Evolutionary conservation across 2,888 invertebrate genomes (phyloP).

Genomic region (Cheilosia variabilis): DNA sequence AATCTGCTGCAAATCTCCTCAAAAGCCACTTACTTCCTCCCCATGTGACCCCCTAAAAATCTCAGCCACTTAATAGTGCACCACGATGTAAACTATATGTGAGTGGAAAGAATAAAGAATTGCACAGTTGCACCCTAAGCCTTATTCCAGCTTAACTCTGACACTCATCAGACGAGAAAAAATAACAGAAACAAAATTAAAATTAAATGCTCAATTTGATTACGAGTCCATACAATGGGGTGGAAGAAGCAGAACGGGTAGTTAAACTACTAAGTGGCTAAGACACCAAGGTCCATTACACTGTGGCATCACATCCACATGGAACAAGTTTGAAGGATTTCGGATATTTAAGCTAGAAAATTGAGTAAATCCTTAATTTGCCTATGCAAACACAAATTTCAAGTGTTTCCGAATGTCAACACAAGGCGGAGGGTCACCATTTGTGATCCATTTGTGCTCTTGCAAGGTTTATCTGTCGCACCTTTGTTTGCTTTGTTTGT

Average conservation of each 20-base stretch:
- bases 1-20: slow-evolving; percentile 26
- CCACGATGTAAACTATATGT: slow-evolving; percentile 12
- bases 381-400: no score
- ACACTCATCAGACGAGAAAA: neutral
- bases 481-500: no score
- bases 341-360: no score
- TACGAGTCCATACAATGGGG: slow-evolving; percentile 6
- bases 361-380: no score
- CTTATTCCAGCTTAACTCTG: neutral
- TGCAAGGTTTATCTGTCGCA: neutral
- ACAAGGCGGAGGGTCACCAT: neutral
- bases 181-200: neutral
- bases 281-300: neutral
- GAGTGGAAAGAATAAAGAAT: slow-evolving; percentile 18
- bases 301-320: neutral
- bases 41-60: neutral
- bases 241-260: neutral
- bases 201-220: slow-evolving; percentile 21
- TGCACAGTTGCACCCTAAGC: slow-evolving; percentile 30
- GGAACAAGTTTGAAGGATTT: neutral
- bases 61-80: slow-evolving; percentile 23
- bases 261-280: neutral
- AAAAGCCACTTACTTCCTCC: slow-evolving; percentile 33
- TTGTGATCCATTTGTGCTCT: neutral
- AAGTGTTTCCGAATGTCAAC: neutral